Base-by-base conservation (phyloP, 2,113 vertebrate genomes). In the Melanotaenia duboulayi region DNA sequence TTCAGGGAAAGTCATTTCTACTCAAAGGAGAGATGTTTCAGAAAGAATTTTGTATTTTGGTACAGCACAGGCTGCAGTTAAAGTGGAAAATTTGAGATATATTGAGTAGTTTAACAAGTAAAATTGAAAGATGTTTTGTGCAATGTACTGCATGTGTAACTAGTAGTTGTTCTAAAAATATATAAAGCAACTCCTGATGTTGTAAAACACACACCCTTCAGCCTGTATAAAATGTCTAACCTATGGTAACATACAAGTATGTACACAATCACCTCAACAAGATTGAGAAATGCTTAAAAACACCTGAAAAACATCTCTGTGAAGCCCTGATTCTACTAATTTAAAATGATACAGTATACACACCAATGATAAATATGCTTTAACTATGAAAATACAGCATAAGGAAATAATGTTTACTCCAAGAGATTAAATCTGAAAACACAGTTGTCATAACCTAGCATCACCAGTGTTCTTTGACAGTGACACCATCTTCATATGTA, bases 351-450 rank as follows among this genome's bases (percentile, higher is more conserved):
- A 78, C 71, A 80, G 68, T 85, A 65, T 77, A 50, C 59, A 74
- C 56, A 78, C 42, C 75, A 39, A 78, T 19, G 37, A 57, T 48
- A 25, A 82, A 75, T 81, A 79, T 49, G 37, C 74, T 78, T 56
- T 54, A 24, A 83, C 46, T 63, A 28, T 85, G 65, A 77, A 81
- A 90, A 86, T 84, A 87, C 61, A 74, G 71, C 35, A 25, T 72
- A 82, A 60, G 65, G 71, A 90, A 84, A 89, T 76, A 80, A 51
- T 74, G 23, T 80, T 70, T 70, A 35, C 20, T 77, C 32, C 64
- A 57, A 55, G 22, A 64, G 49, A 69, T 19, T 56, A 25, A 49
- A 49, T 40, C 22, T 71, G 11, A n/a, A 40, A 63, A 22, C 22
- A 77, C 37, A 65, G 12, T 17, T 44, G 2, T 25, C 46, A 7